These are phyloP conservation scores for Chlorodrepanis virens DNA, from an alignment of 2,113 vertebrate genomes.

Conservation along the genomic window DNA sequence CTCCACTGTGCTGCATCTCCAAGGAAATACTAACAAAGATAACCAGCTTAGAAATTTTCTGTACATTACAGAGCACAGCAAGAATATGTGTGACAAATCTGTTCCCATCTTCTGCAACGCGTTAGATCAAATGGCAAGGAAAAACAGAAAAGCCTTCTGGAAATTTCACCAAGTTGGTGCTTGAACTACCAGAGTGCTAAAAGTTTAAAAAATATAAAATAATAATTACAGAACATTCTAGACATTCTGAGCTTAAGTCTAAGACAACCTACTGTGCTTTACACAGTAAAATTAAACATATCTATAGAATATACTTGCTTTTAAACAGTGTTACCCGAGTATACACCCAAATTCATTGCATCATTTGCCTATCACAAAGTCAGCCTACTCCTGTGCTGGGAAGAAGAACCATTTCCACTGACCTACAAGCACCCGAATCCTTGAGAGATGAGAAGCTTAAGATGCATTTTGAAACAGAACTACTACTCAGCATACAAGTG, in stretches of 20 bases:
- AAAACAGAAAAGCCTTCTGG: background rate
- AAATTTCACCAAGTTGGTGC: background rate
- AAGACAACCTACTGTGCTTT: background rate
- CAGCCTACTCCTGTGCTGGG: background rate
- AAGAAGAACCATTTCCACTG: background rate
- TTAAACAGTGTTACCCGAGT: background rate
- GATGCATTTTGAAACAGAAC: background rate
- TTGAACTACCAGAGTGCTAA: background rate
- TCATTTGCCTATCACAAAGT: background rate
- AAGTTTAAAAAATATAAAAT: background rate
- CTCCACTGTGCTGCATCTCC: background rate
- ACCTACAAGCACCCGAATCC: accelerated
- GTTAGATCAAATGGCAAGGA: background rate
- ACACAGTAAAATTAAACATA: background rate
- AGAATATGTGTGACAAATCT: background rate
- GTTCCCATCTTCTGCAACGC: background rate
- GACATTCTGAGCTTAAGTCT: background rate
- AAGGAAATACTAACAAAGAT: background rate
- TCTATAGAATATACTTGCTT: background rate
- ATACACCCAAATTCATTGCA: background rate
- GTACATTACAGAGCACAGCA: background rate
- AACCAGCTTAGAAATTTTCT: background rate
- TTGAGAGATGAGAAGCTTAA: background rate
- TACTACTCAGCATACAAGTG: accelerated
- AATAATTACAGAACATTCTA: background rate